These are phyloP conservation scores for Leptura quadrifasciata DNA, from an alignment of 2,888 invertebrate genomes.

Conservation along the genomic window DNA sequence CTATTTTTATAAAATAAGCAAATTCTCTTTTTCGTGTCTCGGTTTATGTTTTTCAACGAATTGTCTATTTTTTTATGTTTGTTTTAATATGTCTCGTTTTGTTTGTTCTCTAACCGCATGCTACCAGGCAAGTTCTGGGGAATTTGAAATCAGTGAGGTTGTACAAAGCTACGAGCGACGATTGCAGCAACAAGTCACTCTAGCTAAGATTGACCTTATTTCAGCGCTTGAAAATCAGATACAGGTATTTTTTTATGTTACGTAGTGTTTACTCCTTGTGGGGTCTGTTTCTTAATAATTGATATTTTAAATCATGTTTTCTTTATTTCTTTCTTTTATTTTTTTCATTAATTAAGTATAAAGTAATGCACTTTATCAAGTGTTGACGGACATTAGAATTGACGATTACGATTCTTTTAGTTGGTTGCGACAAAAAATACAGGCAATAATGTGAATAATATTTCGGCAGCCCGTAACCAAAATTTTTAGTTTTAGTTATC, in stretches of 20 bases:
- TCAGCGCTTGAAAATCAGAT: slow-evolving; percentile 83
- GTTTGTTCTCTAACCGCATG: slow-evolving; percentile 54
- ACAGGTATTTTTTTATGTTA: slow-evolving; percentile 76
- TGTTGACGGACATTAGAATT: no score
- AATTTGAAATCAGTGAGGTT: slow-evolving; percentile 72
- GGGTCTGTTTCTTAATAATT: background rate
- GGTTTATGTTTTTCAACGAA: background rate
- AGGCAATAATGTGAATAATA: no score
- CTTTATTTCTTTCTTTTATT: no score
- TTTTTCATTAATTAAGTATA: no score
- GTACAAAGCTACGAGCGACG: slow-evolving; percentile 75
- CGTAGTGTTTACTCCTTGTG: background rate
- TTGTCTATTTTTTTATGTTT: slow-evolving; percentile 40
- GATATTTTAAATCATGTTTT: no score
- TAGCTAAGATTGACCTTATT: slow-evolving; percentile 82
- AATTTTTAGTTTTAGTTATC: no score
- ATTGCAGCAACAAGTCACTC: slow-evolving; percentile 78
- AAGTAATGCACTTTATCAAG: no score
- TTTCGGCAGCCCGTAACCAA: no score
- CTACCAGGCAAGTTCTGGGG: slow-evolving; percentile 67
- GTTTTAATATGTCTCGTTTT: slow-evolving; percentile 41
- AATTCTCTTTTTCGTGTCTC: background rate
- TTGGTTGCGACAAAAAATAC: no score
- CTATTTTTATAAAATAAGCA: background rate
- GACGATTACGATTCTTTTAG: no score